These are phyloP conservation scores for Pachyuromys duprasi DNA, from an alignment of 2,797 vertebrate genomes.

Conservation along the genomic window DNA sequence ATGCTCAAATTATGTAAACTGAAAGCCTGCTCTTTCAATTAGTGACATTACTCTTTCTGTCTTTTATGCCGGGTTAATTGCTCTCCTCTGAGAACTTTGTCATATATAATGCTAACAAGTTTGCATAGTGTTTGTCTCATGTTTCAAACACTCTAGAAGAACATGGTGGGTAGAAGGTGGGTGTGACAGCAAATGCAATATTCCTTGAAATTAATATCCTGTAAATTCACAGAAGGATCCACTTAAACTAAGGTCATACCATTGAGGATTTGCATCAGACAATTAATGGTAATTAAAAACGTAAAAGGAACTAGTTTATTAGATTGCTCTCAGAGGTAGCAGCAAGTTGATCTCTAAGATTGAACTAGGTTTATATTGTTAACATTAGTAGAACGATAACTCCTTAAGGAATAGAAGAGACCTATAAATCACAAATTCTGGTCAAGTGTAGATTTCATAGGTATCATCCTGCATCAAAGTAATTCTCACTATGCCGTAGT, in stretches of 20 bases:
- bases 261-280: slow-evolving; percentile 50
- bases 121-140: neutral
- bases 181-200: slow-evolving; percentile 41
- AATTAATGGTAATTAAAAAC: slow-evolving; percentile 69
- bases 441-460: neutral
- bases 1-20: neutral
- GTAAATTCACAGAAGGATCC: slow-evolving; percentile 42
- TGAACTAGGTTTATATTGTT: slow-evolving; percentile 29
- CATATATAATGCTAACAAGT: slow-evolving; percentile 52
- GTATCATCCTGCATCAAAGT: slow-evolving; percentile 8
- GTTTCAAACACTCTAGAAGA: slow-evolving; percentile 47
- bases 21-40: neutral
- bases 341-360: slow-evolving; percentile 26
- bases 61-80: slow-evolving; percentile 21
- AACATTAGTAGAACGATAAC: neutral
- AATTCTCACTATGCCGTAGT: neutral
- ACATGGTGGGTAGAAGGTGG: neutral
- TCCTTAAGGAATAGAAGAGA: slow-evolving; percentile 40
- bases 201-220: slow-evolving; percentile 68
- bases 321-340: slow-evolving; percentile 47
- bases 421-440: slow-evolving; percentile 23
- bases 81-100: slow-evolving; percentile 41
- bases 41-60: neutral
- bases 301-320: slow-evolving; percentile 54
- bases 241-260: slow-evolving; percentile 23